These are phyloP conservation scores for Acanthisitta chloris DNA, from an alignment of 2,113 vertebrate species.

Conservation along the genomic window DNA sequence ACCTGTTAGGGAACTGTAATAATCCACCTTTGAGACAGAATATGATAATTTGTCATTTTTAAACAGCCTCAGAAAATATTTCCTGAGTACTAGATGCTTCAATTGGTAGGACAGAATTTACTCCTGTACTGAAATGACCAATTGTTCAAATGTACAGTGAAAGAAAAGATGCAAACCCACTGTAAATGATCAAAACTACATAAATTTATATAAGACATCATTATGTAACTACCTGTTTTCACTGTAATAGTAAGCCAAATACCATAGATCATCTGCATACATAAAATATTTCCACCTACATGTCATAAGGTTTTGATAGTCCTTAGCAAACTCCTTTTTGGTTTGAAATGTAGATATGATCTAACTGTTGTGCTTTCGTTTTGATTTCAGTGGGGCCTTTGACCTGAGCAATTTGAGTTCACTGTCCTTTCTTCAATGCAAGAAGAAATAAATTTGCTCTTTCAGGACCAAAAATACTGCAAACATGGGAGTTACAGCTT, in stretches of 20 bases:
- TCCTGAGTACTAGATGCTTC: background rate
- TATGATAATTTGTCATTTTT: background rate
- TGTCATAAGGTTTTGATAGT: background rate
- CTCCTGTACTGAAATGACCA: background rate
- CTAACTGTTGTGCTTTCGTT: background rate
- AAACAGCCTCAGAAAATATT: background rate
- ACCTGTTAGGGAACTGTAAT: background rate
- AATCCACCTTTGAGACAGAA: background rate
- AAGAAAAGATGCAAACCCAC: background rate
- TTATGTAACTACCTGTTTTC: background rate
- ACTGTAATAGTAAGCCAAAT: background rate
- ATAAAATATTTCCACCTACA: slow-evolving; percentile 8
- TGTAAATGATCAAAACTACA: background rate
- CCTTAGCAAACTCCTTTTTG: background rate
- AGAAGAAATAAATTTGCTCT: background rate
- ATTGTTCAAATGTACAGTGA: background rate
- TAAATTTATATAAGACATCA: background rate
- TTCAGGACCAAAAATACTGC: background rate
- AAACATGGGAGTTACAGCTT: background rate
- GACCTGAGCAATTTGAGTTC: background rate
- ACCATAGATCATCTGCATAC: background rate
- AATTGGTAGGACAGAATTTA: background rate
- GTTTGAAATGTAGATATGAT: slow-evolving; percentile 16
- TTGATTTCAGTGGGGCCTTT: background rate
- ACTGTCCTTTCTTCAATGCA: background rate